Evolutionary conservation across 1,140 invertebrate genomes (phyloP).

Genomic region (Pogonognathellus flavescens): DNA sequence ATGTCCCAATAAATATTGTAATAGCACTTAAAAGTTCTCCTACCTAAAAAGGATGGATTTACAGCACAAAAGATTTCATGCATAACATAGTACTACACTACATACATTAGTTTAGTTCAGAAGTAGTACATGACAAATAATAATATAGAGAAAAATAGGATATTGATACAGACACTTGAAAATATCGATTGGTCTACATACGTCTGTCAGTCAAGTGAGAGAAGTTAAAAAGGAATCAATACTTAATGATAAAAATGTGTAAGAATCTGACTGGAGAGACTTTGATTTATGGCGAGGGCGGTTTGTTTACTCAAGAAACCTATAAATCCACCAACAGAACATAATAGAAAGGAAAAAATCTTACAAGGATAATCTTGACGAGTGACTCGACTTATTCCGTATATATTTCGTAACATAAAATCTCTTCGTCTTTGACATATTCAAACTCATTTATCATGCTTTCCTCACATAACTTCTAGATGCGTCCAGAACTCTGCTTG

Average conservation of each 20-base stretch:
- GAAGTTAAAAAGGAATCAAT: conserved; percentile 16
- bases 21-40: too few relatives aligned
- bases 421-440: conserved; percentile 31
- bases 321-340: conserved; percentile 32
- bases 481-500: neutral
- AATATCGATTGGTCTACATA: neutral
- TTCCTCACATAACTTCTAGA: neutral
- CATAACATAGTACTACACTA: too few relatives aligned
- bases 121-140: too few relatives aligned
- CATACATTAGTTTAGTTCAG: too few relatives aligned
- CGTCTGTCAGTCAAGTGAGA: neutral
- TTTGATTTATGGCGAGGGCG: conserved; percentile 33
- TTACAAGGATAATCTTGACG: conserved; percentile 6
- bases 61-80: too few relatives aligned
- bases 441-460: conserved; percentile 24
- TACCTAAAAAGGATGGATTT: too few relatives aligned
- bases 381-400: conserved; percentile 14
- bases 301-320: conserved; percentile 42
- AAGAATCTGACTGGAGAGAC: neutral
- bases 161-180: too few relatives aligned
- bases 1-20: too few relatives aligned
- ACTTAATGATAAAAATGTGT: conserved; percentile 32
- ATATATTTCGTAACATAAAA: conserved; percentile 26
- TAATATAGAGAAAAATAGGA: too few relatives aligned
- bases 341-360: neutral